These are phyloP conservation scores for Stomorhina lunata DNA, from an alignment of 2,888 invertebrate genomes.

Conservation along the genomic window DNA sequence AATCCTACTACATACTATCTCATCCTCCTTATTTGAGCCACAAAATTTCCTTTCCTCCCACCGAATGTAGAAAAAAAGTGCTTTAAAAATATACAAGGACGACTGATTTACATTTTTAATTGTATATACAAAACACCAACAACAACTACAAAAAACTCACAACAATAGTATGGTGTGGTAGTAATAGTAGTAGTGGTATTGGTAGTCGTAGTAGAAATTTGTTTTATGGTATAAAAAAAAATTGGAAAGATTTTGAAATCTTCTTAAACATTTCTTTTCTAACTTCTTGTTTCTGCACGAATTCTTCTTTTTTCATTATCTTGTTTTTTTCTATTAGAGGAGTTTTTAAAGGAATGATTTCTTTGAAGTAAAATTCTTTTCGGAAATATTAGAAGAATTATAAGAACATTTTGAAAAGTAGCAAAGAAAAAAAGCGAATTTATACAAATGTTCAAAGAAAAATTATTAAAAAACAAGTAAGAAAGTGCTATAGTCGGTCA, in stretches of 20 bases:
- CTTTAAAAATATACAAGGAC: slow-evolving; percentile 67
- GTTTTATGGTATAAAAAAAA: slow-evolving; percentile 17
- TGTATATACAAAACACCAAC: slow-evolving; percentile 71
- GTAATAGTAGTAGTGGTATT: not conserved
- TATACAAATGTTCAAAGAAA: too few relatives aligned
- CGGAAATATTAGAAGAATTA: not conserved
- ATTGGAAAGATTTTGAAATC: slow-evolving; percentile 44
- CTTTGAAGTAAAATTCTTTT: not conserved
- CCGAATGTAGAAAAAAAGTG: slow-evolving; percentile 48
- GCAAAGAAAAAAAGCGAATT: too few relatives aligned
- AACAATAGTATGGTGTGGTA: slow-evolving; percentile 12
- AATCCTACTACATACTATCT: slow-evolving; percentile 20
- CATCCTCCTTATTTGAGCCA: slow-evolving; percentile 10
- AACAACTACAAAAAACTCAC: slow-evolving; percentile 52
- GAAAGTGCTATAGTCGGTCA: too few relatives aligned
- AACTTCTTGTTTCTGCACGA: not conserved
- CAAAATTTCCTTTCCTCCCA: slow-evolving; percentile 34
- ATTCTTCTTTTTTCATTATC: not conserved
- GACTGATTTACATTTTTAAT: slow-evolving; percentile 76
- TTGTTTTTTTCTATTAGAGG: not conserved
- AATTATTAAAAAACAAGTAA: too few relatives aligned
- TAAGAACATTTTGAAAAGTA: too few relatives aligned
- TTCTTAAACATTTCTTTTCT: slow-evolving; percentile 18
- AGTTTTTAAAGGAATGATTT: slow-evolving; percentile 9
- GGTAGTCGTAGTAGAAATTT: slow-evolving; percentile 48